Conservation (phyloP, 1,140 invertebrate genomes). For the Oncopeltus fasciatus region DNA sequence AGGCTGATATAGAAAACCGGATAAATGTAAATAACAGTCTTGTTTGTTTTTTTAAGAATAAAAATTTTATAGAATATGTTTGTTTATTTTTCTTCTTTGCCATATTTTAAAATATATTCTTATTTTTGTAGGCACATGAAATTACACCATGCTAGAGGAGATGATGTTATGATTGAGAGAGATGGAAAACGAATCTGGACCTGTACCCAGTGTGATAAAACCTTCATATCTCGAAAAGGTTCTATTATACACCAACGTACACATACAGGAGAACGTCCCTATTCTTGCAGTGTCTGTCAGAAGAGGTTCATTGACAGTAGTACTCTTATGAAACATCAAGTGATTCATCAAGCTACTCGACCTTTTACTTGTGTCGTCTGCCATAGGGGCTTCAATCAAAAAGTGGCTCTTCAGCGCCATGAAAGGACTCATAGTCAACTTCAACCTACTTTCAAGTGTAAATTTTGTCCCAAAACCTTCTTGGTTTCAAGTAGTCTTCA, state of each 20-base stretch:
- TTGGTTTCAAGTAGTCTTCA: slow-evolving; percentile 19
- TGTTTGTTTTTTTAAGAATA: too few species aligned
- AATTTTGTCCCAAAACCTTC: slow-evolving; percentile 23
- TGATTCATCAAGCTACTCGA: slow-evolving; percentile 24
- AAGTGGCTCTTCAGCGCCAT: slow-evolving; percentile 21
- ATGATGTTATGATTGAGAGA: slow-evolving; percentile 16
- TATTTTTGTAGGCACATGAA: slow-evolving; percentile 18
- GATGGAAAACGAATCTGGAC: slow-evolving; percentile 22
- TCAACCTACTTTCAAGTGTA: slow-evolving; percentile 18
- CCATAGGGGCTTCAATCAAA: slow-evolving; percentile 21
- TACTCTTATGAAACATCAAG: slow-evolving; percentile 23
- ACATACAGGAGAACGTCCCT: slow-evolving; percentile 32
- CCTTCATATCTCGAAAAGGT: slow-evolving; percentile 22
- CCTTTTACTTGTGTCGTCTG: slow-evolving; percentile 21
- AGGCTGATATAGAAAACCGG: too few species aligned
- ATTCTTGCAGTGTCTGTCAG: slow-evolving; percentile 33
- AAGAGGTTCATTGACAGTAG: slow-evolving; percentile 29
- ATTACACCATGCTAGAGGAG: slow-evolving; percentile 15
- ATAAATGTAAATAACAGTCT: too few species aligned
- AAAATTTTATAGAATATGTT: too few species aligned
- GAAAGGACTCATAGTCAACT: slow-evolving; percentile 21
- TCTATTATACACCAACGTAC: slow-evolving; percentile 26
- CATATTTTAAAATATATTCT: background rate
- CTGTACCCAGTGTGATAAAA: slow-evolving; percentile 21
- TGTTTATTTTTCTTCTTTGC: too few species aligned